Evolutionary conservation across 1,140 invertebrate genomes (phyloP), one percentile per base, ranked within the genome.

Genomic region (Diprion similis): DNA sequence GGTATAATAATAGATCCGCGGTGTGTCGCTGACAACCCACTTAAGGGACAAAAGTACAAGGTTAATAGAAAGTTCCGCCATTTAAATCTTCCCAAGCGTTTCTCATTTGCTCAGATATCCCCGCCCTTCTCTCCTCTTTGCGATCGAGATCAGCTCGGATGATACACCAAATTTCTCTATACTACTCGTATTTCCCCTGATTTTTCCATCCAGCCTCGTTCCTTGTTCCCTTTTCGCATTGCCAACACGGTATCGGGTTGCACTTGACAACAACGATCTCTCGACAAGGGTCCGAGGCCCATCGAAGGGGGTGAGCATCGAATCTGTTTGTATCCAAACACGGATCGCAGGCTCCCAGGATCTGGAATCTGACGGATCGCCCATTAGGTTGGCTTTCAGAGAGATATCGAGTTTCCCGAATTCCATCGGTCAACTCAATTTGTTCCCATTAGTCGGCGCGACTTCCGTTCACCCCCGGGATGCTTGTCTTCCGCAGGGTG

Each of bases 371-470:
- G 85, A 87, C 85, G 82, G 85, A 86, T 87, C 84, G 82, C 68
- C 85, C 85, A 87, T 86, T 87, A 87, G 83, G 85, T 83, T 84
- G 83, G 78, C 78, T 85, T 85, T 84, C 81, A 81, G 73, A 79
- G 73, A 75, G 81, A 82, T 86, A 87, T 87, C 80, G 80, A 84
- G 78, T 87, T 87, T 85, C 86, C 77, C 18, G 78, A 76, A 86
- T 86, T 86, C 84, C 84, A 83, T 85, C 82, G 82, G 82, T 85
- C 80, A 84, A 86, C 85, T 87, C 86, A 87, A 87, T 86, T 87
- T 87, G 83, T 84, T 81, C 76, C 86, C 86, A 87, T 87, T 87
- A 87, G 81, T 80, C 74, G 46, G 71, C 67, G 73, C 72, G 70
- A 79, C 76, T 78, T 77, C 76, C 79, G 84, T 84, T 85, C 82